Conservation (phyloP, 2,113 vertebrate species). For the Corythaixoides concolor region DNA sequence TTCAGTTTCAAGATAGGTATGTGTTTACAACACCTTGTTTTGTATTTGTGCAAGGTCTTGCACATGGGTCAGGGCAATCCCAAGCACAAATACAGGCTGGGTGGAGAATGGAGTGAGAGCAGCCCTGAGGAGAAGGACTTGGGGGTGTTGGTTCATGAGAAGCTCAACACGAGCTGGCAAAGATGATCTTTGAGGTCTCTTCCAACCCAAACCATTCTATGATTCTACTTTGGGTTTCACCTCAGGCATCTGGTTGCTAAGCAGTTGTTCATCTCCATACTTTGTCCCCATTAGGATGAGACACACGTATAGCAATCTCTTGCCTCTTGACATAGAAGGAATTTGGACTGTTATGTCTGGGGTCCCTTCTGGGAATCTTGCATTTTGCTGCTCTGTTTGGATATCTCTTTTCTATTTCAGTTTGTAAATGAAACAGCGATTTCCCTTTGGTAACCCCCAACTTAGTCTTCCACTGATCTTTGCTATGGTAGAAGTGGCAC, state of each 20-base stretch:
- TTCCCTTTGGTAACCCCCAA: not conserved
- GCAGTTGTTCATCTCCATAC: not conserved
- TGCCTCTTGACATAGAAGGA: not conserved
- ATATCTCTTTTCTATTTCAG: not conserved
- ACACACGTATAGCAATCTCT: not conserved
- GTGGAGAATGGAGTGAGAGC: too few relatives aligned
- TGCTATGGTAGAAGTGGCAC: not conserved
- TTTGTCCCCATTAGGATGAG: not conserved
- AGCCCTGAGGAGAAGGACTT: too few relatives aligned
- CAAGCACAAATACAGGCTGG: too few relatives aligned
- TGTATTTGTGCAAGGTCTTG: not conserved
- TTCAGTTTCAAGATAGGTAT: not conserved
- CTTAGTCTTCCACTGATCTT: not conserved
- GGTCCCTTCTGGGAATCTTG: not conserved
- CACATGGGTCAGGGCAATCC: too few relatives aligned
- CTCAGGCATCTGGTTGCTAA: slow-evolving; percentile 11
- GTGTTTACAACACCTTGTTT: not conserved
- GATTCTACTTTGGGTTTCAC: not conserved
- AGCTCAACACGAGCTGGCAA: too few relatives aligned
- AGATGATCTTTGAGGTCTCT: too few relatives aligned
- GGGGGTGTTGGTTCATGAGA: too few relatives aligned
- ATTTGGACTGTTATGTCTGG: not conserved
- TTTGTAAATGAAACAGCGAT: not conserved
- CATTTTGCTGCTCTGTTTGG: not conserved
- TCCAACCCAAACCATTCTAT: too few relatives aligned